phyloP scores from a whole-genome alignment of 2,113 vertebrate species.

The Amphiprion ocellaris region DNA sequence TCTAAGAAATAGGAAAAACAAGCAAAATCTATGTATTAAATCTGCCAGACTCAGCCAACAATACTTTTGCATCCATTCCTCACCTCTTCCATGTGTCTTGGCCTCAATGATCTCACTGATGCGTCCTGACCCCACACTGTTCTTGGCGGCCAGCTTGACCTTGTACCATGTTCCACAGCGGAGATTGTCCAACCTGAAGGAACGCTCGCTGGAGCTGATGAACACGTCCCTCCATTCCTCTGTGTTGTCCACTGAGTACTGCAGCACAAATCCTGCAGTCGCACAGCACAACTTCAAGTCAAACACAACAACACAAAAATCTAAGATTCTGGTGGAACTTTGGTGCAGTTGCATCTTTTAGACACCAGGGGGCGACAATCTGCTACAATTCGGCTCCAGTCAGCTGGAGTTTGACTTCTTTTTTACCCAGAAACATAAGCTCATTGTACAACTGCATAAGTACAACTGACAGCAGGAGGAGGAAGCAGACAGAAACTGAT shows the following conservation, averaged over 20 bases:
- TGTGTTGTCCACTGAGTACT: slow-evolving; percentile 98
- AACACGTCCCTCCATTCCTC: slow-evolving; percentile 98
- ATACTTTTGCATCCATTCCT: slow-evolving; percentile 9
- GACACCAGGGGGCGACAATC: slow-evolving; percentile 73
- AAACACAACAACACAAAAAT: background rate
- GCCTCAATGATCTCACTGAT: slow-evolving; percentile 99
- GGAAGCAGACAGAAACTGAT: slow-evolving; percentile 7
- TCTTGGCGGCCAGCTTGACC: slow-evolving; percentile 98
- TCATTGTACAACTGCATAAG: slow-evolving; percentile 30
- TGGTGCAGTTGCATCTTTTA: slow-evolving; percentile 25
- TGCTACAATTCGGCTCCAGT: slow-evolving; percentile 14
- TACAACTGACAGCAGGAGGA: slow-evolving; percentile 16
- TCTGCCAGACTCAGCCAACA: too few relatives aligned
- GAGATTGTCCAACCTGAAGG: slow-evolving; percentile 97
- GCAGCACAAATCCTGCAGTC: slow-evolving; percentile 94
- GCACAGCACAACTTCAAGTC: slow-evolving; percentile 26
- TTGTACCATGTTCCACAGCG: slow-evolving; percentile 99
- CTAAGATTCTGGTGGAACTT: background rate
- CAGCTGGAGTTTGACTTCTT: background rate
- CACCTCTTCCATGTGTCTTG: slow-evolving; percentile 97
- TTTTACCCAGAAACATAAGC: slow-evolving; percentile 30
- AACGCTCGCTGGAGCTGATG: slow-evolving; percentile 95
- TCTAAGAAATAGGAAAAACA: too few relatives aligned
- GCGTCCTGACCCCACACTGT: slow-evolving; percentile 96
- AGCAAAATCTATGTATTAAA: too few relatives aligned